Conservation (phyloP, 35 echinoderm and acorn worm genomes). For the Ophiothrix spiculata region DNA sequence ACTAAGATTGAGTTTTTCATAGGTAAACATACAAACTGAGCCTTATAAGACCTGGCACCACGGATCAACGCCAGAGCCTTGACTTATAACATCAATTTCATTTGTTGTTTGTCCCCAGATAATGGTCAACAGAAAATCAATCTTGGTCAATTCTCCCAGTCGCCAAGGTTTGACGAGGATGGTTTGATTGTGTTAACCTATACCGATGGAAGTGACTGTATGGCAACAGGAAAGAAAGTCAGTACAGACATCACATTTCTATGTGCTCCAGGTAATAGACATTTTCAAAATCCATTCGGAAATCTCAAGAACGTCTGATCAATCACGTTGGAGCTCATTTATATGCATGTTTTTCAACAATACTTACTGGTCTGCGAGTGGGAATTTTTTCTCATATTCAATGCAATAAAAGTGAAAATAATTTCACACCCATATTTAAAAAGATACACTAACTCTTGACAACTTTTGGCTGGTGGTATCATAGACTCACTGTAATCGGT, state of each 20-base stretch:
- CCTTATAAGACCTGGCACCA: no score
- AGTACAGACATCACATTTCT: slow-evolving; percentile 74
- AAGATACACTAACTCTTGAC: neutral
- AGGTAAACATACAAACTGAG: no score
- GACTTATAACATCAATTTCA: neutral
- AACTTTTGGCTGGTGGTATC: no score
- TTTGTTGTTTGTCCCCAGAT: slow-evolving; percentile 22
- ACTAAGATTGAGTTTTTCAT: no score
- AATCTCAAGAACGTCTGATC: slow-evolving; percentile 39
- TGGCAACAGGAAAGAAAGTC: slow-evolving; percentile 14
- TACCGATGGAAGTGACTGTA: slow-evolving; percentile 45
- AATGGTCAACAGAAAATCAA: neutral
- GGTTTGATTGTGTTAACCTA: slow-evolving; percentile 71
- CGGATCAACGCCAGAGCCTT: no score
- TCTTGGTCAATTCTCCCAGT: slow-evolving; percentile 54
- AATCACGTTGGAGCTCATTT: neutral
- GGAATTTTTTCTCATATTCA: neutral
- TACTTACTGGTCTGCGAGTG: neutral
- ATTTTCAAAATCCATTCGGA: no score
- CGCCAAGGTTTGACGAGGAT: slow-evolving; percentile 46
- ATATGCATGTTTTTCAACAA: neutral
- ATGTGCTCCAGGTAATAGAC: slow-evolving; percentile 72
- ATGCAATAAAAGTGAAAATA: no score
- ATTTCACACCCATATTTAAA: neutral
- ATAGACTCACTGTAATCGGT: no score